Base-by-base conservation (phyloP, 2,888 invertebrate species). In the Mythimna pallens region DNA sequence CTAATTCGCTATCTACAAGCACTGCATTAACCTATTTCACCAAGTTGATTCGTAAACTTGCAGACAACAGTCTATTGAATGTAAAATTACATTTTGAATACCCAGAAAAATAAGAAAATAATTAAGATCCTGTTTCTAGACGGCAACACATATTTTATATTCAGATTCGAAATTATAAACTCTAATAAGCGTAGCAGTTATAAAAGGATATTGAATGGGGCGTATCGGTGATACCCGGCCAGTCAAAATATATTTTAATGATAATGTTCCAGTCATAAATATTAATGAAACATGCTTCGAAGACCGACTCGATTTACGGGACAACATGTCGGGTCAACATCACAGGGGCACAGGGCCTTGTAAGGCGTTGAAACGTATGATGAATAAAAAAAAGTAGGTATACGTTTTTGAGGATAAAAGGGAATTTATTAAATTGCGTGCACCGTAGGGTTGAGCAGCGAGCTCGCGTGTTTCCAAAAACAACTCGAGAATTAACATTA, bases 181-280 rank as follows among this genome's bases (percentile, higher is more conserved):
- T 81, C 63, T 83, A 81, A 85, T 80, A 80, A 68, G 69, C 77
- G 71, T 78, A 36, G 67, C 73, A 64, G 87, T 88, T 90, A 89
- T 91, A 86, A 89, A 86, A 87, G 84, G 86, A 82, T 86, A 81
- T 86, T 82, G 82, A 82, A 86, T 73, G 70, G 66, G 89, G 90
- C 90, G 89, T 92, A 92, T 93, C 90, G 89, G 87, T 90, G 88
- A 91, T 92, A 85, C 77, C 82, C 87, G 88, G 84, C 87, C 89
- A 91, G 91, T 92, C 92, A 93, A 93, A 93, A 93, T 91, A 89
- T 93, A 92, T 92, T 92, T 93, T 93, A 93, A 94, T 93, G 93
- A 93, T 94, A 94, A 94, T 94, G 94, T 94, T 93, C 92, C 92
- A 92, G 91, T 91, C 92, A 94, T 94, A 94, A 94, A 95, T 95